Evolutionary conservation across 1,140 invertebrate genomes (phyloP), one percentile per base, ranked within the genome.

Genomic region (Coenobita brevimanus): DNA sequence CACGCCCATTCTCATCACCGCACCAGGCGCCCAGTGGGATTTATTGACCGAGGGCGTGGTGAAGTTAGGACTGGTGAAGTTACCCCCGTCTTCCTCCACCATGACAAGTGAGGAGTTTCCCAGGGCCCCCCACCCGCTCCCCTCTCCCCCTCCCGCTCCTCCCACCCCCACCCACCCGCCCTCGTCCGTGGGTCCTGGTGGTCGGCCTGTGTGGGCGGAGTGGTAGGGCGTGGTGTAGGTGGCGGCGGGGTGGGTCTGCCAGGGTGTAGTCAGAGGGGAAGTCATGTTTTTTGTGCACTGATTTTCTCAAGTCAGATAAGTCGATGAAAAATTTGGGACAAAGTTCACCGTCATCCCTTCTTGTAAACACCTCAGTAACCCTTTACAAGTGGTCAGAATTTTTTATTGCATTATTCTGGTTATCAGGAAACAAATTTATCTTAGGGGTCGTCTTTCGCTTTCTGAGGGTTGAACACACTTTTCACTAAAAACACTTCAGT

Each of bases 31-130:
- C 46, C 76, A 80, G 46, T 54, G 62, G 27, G 41, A 79, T 15
- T 80, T 79, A 76, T 87, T 87, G 27, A 13, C 46, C 2, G n/a
- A 24, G 36, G 36, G 36, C 17, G 36, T 4, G 2, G 62, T 10
- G 17, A 24, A 24, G 33, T 86, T 60, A 38, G 50, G 33, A 2
- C 76, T 8, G n/a, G 60, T 36, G 21, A 76, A 85, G 36, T 73
- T 76, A 38, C 27, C 67, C 4, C 54, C 41, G 6, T 24, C 62
- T 6, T 27, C 75, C 4, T 85, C 82, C 33, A 71, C 84, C 3
- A 87, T 17, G 6, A 71, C 76, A 27, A 87, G 64, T 13, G 84
- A 87, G 27, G 62, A 69, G 64, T 87, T 87, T 2, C 33, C 78
- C 36, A 87, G 46, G 1, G 24, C 64, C 0, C 30, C 50, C 62